Base-by-base conservation (phyloP, 2,888 invertebrate species). In the Lomographa bimaculata region DNA sequence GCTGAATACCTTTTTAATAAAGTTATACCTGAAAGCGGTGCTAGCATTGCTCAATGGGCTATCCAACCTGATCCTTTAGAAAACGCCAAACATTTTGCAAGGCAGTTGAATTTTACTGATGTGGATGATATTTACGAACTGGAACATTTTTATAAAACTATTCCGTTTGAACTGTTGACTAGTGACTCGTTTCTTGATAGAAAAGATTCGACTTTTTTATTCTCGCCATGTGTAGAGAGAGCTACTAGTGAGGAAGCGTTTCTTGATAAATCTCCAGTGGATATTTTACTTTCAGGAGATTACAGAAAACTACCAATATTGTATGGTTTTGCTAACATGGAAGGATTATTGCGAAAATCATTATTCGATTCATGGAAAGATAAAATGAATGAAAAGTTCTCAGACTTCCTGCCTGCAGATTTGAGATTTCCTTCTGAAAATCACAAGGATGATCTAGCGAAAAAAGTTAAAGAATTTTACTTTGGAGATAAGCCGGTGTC, bases 21-120 rank as follows among this genome's bases (percentile, higher is more conserved):
- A 48, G 69, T 60, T 1, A 71, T 75, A 32, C 46, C 60, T n/a
- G 73, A 71, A 14, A 77, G 78, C 25, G 78, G 71, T 1, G 52
- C 56, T 0, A 60, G 50, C 38, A 20, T 56, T 1, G 59, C 60
- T 1, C 41, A 46, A 5, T 69, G 58, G 12, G 57, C 60, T 8
- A 27, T 64, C 5, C 78, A 77, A 41, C 23, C 50, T 1, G 59
- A 75, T 43, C 74, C 79, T 1, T 17, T 76, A 2, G 49, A 59
- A 44, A 64, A 50, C 20, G 78, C 78, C 2, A 63, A 64, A 40
- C 30, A 21, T 10, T 71, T 64, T 27, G 79, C 75, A 4, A 50
- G 49, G 9, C 1, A 43, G 5, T 25, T 70, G 2, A 58, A 63
- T 21, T 66, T 64, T 26, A 50, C 52, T 2, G 40, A 67, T 8